Conservation (phyloP, 2,797 vertebrate genomes). For the Ibycter americanus region DNA sequence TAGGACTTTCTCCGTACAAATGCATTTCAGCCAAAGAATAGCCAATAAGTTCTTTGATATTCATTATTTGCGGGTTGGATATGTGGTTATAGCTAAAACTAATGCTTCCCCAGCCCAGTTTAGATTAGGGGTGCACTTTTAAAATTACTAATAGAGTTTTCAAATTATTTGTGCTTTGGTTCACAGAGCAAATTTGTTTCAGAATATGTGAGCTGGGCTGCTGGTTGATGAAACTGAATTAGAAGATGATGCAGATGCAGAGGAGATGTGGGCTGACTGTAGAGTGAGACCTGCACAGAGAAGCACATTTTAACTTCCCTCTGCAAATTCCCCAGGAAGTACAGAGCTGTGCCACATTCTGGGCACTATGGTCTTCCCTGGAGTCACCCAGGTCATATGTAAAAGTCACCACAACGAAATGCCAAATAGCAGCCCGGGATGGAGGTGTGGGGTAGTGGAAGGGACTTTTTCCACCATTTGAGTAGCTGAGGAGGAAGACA, state of each 20-base stretch:
- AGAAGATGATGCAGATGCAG: background rate
- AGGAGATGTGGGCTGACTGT: background rate
- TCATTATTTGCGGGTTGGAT: background rate
- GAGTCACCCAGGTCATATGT: background rate
- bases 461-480: background rate
- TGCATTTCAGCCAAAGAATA: background rate
- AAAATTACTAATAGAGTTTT: background rate
- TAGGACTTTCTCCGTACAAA: background rate
- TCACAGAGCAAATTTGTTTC: background rate
- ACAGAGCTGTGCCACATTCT: background rate
- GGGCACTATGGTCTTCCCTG: background rate
- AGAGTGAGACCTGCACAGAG: background rate
- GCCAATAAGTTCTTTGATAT: background rate
- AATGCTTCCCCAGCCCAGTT: background rate
- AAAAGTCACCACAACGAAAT: background rate
- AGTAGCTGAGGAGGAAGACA: background rate
- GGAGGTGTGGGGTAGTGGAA: background rate
- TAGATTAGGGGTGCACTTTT: background rate
- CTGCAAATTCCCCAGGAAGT: background rate
- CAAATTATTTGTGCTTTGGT: background rate
- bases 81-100: background rate
- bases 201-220: background rate
- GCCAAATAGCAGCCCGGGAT: too few species aligned
- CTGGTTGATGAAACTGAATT: background rate
- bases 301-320: background rate